Percentiles rank a stretch among this genome's conserved stretches.
These are phyloP conservation scores for Diplolepis rosae DNA, from an alignment of 2,888 invertebrate species.

Conservation along the genomic window DNA sequence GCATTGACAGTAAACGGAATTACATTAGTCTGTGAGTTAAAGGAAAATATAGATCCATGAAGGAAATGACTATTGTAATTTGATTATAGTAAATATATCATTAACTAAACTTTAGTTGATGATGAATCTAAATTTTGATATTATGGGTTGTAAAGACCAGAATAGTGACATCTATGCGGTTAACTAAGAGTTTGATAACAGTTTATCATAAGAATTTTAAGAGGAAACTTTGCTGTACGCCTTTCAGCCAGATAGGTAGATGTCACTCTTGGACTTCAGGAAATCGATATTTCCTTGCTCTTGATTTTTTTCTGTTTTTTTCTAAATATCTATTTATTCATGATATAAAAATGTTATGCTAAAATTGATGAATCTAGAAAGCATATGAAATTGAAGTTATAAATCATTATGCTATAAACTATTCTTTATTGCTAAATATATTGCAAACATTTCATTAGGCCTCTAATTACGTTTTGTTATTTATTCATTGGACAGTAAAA, in stretches of 20 bases:
- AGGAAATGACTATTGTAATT: too few relatives aligned
- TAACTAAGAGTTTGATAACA: background rate
- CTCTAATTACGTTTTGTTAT: background rate
- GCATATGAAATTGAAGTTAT: background rate
- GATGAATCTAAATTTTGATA: too few relatives aligned
- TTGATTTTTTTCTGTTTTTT: background rate
- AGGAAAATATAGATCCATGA: too few relatives aligned
- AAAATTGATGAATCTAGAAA: background rate
- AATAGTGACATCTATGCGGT: background rate
- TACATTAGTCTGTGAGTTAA: too few relatives aligned
- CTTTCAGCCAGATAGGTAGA: background rate
- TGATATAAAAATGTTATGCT: background rate
- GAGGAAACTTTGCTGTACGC: background rate
- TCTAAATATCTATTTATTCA: background rate
- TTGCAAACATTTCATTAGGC: background rate
- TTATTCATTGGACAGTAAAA: slow-evolving; percentile 20
- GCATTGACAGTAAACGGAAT: too few relatives aligned
- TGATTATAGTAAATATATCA: too few relatives aligned
- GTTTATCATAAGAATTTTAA: background rate
- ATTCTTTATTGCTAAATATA: background rate
- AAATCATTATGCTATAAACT: background rate
- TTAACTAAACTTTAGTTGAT: too few relatives aligned
- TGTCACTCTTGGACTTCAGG: slow-evolving; percentile 9
- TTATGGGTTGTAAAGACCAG: background rate
- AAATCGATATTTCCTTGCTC: background rate